A percentile compares a stretch with the other conserved stretches of the same genome.
phyloP scores from a whole-genome alignment of 1,140 invertebrate genomes.

The Dendrolimus kikuchii region DNA sequence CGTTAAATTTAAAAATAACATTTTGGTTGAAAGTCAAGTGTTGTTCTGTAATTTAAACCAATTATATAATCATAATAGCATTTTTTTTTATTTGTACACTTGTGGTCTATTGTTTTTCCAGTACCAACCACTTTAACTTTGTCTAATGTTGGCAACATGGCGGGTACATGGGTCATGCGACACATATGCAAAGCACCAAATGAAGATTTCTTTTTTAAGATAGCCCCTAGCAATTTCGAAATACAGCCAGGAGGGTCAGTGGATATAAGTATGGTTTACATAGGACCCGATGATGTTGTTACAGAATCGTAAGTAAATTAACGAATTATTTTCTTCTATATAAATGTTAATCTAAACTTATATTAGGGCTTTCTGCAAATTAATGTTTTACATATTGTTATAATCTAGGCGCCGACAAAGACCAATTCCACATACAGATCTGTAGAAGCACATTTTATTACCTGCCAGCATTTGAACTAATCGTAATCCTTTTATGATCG shows the following conservation, averaged over 20 bases:
- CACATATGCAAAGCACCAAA: slow-evolving; percentile 19
- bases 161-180: slow-evolving; percentile 41
- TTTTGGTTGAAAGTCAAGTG: too few relatives aligned
- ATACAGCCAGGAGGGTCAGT: slow-evolving; percentile 27
- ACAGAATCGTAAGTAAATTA: slow-evolving; percentile 35
- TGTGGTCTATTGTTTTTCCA: slow-evolving; percentile 19
- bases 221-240: slow-evolving; percentile 33
- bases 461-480: too few relatives aligned
- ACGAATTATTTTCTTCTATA: not conserved
- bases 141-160: slow-evolving; percentile 35
- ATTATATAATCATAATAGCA: too few relatives aligned
- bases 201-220: slow-evolving; percentile 37
- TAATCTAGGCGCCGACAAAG: too few relatives aligned
- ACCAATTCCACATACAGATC: too few relatives aligned
- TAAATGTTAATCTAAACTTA: too few relatives aligned
- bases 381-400: too few relatives aligned
- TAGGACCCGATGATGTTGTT: slow-evolving; percentile 32
- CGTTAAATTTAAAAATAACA: too few relatives aligned
- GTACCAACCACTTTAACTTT: slow-evolving; percentile 35
- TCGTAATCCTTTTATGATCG: too few relatives aligned
- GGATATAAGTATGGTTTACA: slow-evolving; percentile 31
- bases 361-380: too few relatives aligned
- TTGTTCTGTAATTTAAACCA: not conserved
- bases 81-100: slow-evolving; percentile 7
- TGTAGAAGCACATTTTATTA: too few relatives aligned